Percentiles rank a stretch among this genome's conserved stretches.
Conservation (phyloP, 2,888 invertebrate species). For the Bombylius major region DNA sequence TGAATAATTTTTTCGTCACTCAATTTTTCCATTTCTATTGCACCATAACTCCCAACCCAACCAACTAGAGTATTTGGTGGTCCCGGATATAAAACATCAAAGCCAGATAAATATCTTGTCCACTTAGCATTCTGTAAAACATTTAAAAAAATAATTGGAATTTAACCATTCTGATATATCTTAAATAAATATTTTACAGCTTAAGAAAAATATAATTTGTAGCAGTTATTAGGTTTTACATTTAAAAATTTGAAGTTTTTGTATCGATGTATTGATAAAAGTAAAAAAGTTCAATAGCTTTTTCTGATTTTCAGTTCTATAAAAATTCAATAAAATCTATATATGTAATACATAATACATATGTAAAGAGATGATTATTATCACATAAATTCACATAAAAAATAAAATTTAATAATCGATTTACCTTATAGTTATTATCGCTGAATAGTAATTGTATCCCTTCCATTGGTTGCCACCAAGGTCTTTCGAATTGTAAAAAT, state of each 20-base stretch:
- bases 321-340: too few relatives aligned
- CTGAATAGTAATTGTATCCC: constrained; percentile 17
- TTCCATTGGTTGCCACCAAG: constrained; percentile 44
- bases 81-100: constrained; percentile 44
- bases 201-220: too few relatives aligned
- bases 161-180: background rate
- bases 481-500: constrained; percentile 46
- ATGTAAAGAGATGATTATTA: too few relatives aligned
- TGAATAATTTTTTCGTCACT: constrained; percentile 38
- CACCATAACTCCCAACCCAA: constrained; percentile 53
- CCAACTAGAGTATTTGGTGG: constrained; percentile 43
- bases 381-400: too few relatives aligned
- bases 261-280: too few relatives aligned
- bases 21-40: constrained; percentile 43
- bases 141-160: background rate
- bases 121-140: constrained; percentile 33
- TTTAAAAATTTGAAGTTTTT: too few relatives aligned
- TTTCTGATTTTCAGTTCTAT: too few relatives aligned
- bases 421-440: background rate
- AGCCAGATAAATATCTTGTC: constrained; percentile 49
- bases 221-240: too few relatives aligned
- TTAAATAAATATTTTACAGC: background rate
- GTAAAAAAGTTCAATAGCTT: too few relatives aligned
- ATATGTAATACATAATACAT: too few relatives aligned
- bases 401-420: too few relatives aligned